Evolutionary conservation across 1,140 invertebrate genomes (phyloP).

Genomic region (Sesamia nonagrioides): DNA sequence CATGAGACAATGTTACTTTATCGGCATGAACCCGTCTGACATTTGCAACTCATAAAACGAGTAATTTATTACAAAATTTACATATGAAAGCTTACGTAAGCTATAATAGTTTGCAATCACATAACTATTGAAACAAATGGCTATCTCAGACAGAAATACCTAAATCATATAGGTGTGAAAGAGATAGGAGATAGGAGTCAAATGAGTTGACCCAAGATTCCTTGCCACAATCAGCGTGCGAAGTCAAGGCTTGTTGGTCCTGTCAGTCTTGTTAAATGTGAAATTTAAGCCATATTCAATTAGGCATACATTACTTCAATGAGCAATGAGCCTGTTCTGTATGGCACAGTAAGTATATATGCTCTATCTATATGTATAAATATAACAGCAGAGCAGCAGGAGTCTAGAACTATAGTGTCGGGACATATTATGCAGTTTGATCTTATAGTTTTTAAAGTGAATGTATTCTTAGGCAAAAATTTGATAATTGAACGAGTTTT

Average conservation of each 20-base stretch:
- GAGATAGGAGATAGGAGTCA: constrained; percentile 68
- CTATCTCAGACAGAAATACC: constrained; percentile 50
- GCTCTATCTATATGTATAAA: background rate
- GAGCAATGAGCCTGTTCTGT: constrained; percentile 36
- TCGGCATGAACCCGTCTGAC: background rate
- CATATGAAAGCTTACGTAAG: constrained; percentile 51
- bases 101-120: constrained; percentile 40
- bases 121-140: constrained; percentile 50
- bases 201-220: constrained; percentile 82
- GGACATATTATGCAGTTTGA: too few species aligned
- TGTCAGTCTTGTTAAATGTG: constrained; percentile 71
- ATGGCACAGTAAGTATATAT: background rate
- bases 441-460: too few species aligned
- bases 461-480: too few species aligned
- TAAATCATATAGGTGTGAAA: constrained; percentile 50
- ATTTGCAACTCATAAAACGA: constrained; percentile 13
- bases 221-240: constrained; percentile 83
- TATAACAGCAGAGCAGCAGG: background rate
- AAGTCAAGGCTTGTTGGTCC: constrained; percentile 77
- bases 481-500: too few species aligned
- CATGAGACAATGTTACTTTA: background rate
- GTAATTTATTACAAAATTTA: constrained; percentile 34
- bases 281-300: constrained; percentile 79
- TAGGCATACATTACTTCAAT: constrained; percentile 65
- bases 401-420: too few species aligned